Evolutionary conservation across 2,888 invertebrate species (phyloP).

Genomic region (Pyralis farinalis): DNA sequence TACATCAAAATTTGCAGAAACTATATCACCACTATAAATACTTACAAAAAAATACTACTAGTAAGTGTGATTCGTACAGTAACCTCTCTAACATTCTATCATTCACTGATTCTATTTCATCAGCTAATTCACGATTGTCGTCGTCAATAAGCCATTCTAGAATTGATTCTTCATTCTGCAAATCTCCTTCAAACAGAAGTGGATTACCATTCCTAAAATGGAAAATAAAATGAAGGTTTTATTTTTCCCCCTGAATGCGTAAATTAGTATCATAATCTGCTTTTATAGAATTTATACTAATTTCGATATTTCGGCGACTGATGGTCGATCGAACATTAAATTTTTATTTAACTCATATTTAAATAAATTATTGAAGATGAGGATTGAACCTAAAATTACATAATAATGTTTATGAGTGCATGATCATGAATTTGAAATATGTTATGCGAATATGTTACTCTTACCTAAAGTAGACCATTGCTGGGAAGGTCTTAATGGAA

Average conservation of each 20-base stretch:
- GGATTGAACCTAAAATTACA: too few relatives aligned
- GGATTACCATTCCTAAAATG: conserved; percentile 92
- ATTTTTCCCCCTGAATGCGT: too few relatives aligned
- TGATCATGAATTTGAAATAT: too few relatives aligned
- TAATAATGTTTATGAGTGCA: too few relatives aligned
- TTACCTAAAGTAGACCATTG: conserved; percentile 93
- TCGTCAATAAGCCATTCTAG: conserved; percentile 96
- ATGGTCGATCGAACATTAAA: too few relatives aligned
- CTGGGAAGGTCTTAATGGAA: conserved; percentile 96
- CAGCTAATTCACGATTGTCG: conserved; percentile 94
- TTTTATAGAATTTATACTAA: too few relatives aligned
- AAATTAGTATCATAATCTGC: too few relatives aligned
- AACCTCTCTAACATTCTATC: conserved; percentile 93
- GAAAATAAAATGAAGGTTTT: too few relatives aligned
- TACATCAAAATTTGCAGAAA: too few relatives aligned
- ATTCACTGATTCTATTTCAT: conserved; percentile 96
- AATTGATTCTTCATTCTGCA: conserved; percentile 95
- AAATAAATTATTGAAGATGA: too few relatives aligned
- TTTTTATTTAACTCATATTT: too few relatives aligned
- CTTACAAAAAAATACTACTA: conserved; percentile 96
- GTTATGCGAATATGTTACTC: background rate
- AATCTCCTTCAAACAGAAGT: conserved; percentile 92
- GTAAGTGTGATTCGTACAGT: conserved; percentile 90
- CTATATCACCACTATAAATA: conserved; percentile 16
- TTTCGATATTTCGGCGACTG: too few relatives aligned